Evolutionary conservation across 1,140 invertebrate species (phyloP).

Genomic region (Zaprionus africanus): DNA sequence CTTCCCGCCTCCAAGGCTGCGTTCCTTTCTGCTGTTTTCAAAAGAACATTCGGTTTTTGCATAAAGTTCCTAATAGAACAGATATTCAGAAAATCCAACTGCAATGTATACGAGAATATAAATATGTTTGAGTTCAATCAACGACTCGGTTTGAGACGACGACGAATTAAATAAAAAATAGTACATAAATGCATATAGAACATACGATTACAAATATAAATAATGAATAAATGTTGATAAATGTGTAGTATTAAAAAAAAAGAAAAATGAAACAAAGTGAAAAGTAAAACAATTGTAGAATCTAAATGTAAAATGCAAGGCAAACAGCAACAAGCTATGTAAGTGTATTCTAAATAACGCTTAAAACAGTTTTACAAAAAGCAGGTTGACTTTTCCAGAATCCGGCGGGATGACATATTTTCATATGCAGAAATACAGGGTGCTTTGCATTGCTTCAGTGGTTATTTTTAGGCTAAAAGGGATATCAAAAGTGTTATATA

Average conservation of each 20-base stretch:
- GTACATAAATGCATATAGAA: conserved; percentile 51
- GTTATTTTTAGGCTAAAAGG: conserved; percentile 32
- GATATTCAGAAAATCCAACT: conserved; percentile 49
- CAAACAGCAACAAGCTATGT: conserved; percentile 41
- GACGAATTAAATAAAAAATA: conserved; percentile 44
- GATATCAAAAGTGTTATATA: conserved; percentile 15
- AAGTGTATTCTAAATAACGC: conserved; percentile 59
- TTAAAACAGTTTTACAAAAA: conserved; percentile 46
- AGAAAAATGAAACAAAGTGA: conserved; percentile 31
- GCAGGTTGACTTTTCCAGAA: conserved; percentile 10
- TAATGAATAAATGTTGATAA: conserved; percentile 76
- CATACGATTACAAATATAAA: conserved; percentile 11
- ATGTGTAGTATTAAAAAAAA: conserved; percentile 77
- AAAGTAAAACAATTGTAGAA: conserved; percentile 40
- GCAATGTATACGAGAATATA: conserved; percentile 65
- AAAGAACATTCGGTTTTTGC: conserved; percentile 34
- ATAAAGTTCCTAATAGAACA: conserved; percentile 65
- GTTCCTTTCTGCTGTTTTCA: neutral
- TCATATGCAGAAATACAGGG: conserved; percentile 50
- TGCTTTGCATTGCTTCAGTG: conserved; percentile 39
- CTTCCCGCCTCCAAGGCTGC: conserved; percentile 28
- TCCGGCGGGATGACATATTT: conserved; percentile 39
- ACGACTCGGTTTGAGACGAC: conserved; percentile 21
- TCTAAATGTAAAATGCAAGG: conserved; percentile 37
- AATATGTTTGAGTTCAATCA: conserved; percentile 30